Evolutionary conservation across 2,888 invertebrate species (phyloP), one percentile per base, ranked within the genome.

Genomic region (Amiota communis): DNA sequence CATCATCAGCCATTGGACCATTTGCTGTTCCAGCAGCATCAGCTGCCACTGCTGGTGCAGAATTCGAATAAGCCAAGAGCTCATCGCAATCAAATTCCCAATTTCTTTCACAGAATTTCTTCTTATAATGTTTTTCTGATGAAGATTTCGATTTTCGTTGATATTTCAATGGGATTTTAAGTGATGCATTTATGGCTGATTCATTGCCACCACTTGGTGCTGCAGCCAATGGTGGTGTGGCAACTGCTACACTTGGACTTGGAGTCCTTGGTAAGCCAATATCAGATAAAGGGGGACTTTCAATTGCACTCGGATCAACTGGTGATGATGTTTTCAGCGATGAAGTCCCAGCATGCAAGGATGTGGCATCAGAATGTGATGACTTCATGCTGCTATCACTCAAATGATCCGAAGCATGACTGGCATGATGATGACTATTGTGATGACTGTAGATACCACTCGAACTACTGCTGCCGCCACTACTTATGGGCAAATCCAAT

Each of bases 51-150:
- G 82, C 71, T 11, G 83, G 81, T 11, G 76, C 86, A 10, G 85
- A 84, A 71, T 87, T 87, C 6, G 87, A 87, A 74, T 86, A 87
- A 13, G 85, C 81, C 74, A 88, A 69, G 67, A 87, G 71, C 51
- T 88, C 89, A 57, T 83, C 88, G 72, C 88, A 88, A 75, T 89
- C 88, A 74, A 87, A 90, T 91, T 92, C 93, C 94, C 94, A 88
- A 91, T 93, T 91, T 92, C 94, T 86, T 93, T 95, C 94, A 90
- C 95, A 95, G 90, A 94, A 94, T 86, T 95, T 95, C 91, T 96
- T 96, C 90, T 96, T 96, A 90, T 95, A 96, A 90, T 95, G 95
- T 81, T 93, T 93, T 72, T 89, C 89, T 53, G 86, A 86, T 0
- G 91, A 90, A 81, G 81, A 79, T 76, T 88, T 90, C 2, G 89